Percentiles rank a stretch among this genome's conserved stretches.
Evolutionary conservation across 2,113 vertebrate genomes (phyloP).

Genomic region (Mandrillus leucophaeus): DNA sequence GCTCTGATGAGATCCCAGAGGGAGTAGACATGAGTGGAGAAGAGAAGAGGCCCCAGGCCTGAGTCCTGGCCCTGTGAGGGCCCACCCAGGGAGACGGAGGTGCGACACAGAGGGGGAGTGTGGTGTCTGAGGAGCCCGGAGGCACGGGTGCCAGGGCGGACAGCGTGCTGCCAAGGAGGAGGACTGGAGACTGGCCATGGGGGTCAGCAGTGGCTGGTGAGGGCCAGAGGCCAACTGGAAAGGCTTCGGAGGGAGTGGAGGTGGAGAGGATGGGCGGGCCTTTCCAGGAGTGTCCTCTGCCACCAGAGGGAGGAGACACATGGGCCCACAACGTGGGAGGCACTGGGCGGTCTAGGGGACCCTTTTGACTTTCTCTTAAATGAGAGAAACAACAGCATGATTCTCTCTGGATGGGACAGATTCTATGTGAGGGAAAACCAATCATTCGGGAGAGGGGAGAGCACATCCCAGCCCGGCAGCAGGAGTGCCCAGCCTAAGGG

Average conservation of each 20-base stretch:
- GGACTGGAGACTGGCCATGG: neutral
- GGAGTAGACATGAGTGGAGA: neutral
- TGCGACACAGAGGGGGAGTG: neutral
- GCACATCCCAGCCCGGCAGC: no score
- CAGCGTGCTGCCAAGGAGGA: neutral
- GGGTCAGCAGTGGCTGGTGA: no score
- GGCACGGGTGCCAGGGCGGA: neutral
- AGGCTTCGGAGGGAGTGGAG: neutral
- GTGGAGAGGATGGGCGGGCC: fast-evolving
- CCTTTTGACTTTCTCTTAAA: neutral
- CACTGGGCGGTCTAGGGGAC: neutral
- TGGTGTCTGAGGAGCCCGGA: neutral
- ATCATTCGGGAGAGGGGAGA: no score
- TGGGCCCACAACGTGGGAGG: neutral
- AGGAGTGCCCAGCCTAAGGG: no score
- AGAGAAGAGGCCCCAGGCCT: neutral
- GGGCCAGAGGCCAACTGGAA: neutral
- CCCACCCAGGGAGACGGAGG: neutral
- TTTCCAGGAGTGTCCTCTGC: neutral
- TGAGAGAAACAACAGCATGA: neutral
- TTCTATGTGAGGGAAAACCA: fast-evolving
- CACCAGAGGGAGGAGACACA: neutral
- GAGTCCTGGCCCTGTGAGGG: neutral
- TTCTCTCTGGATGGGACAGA: neutral
- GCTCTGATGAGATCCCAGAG: neutral